Conservation (phyloP, 2,797 vertebrate species). For the Threskiornis aethiopicus region DNA sequence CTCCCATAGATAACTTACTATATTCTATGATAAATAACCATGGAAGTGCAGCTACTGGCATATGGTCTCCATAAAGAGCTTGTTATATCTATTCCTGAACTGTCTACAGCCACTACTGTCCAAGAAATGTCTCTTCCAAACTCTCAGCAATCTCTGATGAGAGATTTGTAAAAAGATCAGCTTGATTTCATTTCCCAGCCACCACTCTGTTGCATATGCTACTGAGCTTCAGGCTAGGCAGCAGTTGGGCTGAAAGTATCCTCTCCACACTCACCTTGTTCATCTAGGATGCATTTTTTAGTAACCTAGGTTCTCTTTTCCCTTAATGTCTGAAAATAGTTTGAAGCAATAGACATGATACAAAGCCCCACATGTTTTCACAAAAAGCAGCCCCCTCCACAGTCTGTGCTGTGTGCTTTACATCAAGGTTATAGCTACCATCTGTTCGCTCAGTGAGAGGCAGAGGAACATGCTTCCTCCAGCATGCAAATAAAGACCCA, state of each 20-base stretch:
- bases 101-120: background rate
- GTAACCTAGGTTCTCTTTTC: background rate
- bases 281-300: background rate
- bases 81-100: background rate
- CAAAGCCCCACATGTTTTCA: background rate
- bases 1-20: background rate
- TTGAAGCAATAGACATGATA: background rate
- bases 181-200: background rate
- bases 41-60: background rate
- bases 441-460: background rate
- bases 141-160: background rate
- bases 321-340: background rate
- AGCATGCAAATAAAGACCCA: background rate
- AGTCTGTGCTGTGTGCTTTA: background rate
- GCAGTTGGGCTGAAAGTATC: accelerated
- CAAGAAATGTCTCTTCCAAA: background rate
- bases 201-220: background rate
- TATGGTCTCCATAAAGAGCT: background rate
- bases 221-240: background rate
- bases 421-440: background rate
- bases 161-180: background rate
- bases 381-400: background rate
- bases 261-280: accelerated
- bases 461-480: background rate
- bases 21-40: background rate